Evolutionary conservation across 2,888 invertebrate species (phyloP), one percentile per base, ranked within the genome.

Genomic region (Globia sparganii): DNA sequence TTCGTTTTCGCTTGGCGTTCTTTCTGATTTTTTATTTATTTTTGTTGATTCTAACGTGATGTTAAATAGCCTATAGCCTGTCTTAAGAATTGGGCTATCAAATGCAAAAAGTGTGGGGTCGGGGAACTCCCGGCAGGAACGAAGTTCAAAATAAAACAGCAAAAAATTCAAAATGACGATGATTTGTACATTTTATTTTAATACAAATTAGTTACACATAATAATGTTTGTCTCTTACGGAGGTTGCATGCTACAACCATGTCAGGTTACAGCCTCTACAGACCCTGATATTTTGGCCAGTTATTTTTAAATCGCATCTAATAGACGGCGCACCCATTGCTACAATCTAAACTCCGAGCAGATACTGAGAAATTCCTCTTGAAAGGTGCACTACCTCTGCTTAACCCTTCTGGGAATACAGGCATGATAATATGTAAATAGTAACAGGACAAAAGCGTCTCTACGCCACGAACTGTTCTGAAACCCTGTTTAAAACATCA

Each of bases 401-500:
- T 15, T 34, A 25, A 37, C 0, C 6, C 25, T 62, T 15, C 13
- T 3, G 8, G 15, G 6, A 15, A 15, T 37, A 15, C 37, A 15
- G 25, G 8, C 15, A 15, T 64, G 0, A n/a, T 25, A 1, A 13
- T 62, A 13, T 62, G 25, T 49, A 31, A 59, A 68, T 25, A 68
- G 6, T 18, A 34, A 18, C 18, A 25, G 0, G 5, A 53, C 4
- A 49, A 68, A 56, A 64, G 5, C 80, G 15, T 59, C 88, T 90
- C 90, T 73, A 87, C 64, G 31, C 71, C 13, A 72, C 56, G 49
- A 25, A 0, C 64, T 85, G 79, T 87, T 78, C 86, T 37, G 69
- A 80, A 90, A 90, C 87, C 87, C 84, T 86, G 90, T 89, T 90
- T 88, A 81, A 89, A 91, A 89, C 91, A 90, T 89, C 89, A 88